Evolutionary conservation across 2,797 vertebrate genomes (phyloP).

Genomic region (Ispidina lecontei): DNA sequence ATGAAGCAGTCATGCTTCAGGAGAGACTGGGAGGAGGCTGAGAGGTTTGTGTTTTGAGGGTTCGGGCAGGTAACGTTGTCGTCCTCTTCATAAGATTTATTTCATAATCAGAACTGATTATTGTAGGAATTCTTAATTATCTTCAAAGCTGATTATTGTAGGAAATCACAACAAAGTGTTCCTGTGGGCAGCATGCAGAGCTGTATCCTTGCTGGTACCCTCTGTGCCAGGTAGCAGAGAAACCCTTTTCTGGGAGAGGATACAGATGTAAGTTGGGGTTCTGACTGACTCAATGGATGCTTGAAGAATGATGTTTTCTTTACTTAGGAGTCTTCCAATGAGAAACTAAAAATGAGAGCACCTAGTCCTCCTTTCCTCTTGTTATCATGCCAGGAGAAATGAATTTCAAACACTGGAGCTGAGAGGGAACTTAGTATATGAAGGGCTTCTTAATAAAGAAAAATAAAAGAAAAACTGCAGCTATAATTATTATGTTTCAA

Average conservation of each 20-base stretch:
- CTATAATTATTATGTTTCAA: conserved; percentile 26
- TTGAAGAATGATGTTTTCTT: background rate
- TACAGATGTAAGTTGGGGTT: background rate
- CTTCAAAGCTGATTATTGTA: background rate
- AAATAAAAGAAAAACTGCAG: background rate
- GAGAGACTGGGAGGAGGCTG: background rate
- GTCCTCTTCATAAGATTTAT: background rate
- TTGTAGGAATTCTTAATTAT: background rate
- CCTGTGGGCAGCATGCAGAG: background rate
- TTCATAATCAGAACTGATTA: background rate
- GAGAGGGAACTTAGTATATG: background rate
- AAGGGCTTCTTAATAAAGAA: background rate
- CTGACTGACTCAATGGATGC: background rate
- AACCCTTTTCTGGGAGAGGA: background rate
- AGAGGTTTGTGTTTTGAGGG: background rate
- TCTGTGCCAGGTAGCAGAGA: background rate
- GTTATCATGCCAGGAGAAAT: background rate
- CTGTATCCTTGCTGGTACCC: background rate
- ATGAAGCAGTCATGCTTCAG: background rate
- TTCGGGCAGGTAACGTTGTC: background rate
- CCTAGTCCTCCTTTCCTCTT: background rate
- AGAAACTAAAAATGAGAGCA: conserved; percentile 1
- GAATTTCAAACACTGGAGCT: background rate
- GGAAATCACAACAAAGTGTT: background rate
- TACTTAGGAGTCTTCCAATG: background rate